Base-by-base conservation (phyloP, 1,140 invertebrate species). In the Cephus cinctus region DNA sequence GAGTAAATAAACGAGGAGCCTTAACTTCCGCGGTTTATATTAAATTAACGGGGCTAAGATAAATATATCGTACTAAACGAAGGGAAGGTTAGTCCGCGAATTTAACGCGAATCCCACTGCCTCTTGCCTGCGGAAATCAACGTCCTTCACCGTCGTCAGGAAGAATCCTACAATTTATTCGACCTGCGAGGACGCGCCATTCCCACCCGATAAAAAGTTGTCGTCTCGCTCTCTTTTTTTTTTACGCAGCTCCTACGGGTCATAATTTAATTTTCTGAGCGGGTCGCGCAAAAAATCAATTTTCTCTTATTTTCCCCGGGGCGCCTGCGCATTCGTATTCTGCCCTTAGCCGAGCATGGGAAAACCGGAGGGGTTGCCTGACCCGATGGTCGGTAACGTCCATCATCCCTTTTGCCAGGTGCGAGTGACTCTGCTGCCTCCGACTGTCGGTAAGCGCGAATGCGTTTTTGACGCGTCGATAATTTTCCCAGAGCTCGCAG, bases 211-310 rank as follows among this genome's bases (percentile, higher is more conserved):
- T 32, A 34, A 30, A 42, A 18, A 20, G 41, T 30, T 43, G 35
- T 35, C 35, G 36, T 38, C 16, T 38, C 35, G 11, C 35, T 38
- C 4, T n/a, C 1, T 14, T 14, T 20, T 19, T 16, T 8, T 11
- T 8, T 36, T 14, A 6, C 34, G 11, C 20, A 14, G n/a, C n/a
- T 23, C 16, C 15, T 15, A 18, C 39, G 15, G n/a, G 19, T 48
- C 50, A 47, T 67, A 63, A 65, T 65, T 67, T 27, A 61, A 63
- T 67, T 63, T 65, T 50, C 32, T 50, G 52, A 39, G 50, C 48
- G 38, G 42, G 36, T 27, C 49, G 47, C 47, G 55, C 40, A 58
- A 60, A 57, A 67, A 64, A 64, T 64, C 61, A 64, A 64, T 66
- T 63, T 61, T 57, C 40, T 48, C 52, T 52, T 44, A 47, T 55